Base-by-base conservation (phyloP, 2,888 invertebrate species). In the Pasiphila rectangulata region DNA sequence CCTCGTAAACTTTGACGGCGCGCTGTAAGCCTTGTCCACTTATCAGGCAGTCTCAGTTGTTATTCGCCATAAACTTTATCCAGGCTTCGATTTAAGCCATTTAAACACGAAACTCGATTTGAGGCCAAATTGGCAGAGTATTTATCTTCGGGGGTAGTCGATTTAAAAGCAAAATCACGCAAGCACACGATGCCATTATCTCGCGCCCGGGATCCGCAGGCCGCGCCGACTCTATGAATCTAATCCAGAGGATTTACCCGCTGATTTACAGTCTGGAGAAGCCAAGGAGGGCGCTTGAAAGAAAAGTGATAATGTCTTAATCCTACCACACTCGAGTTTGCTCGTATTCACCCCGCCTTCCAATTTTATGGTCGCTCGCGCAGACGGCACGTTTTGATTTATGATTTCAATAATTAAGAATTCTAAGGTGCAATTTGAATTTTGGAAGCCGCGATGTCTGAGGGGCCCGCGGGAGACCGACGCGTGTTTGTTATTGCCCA, bases 251-350 rank as follows among this genome's bases (percentile, higher is more conserved):
- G 88, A 87, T 88, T 85, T 84, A 82, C 80, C 77, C 79, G 69
- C 87, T 90, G 90, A 90, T 90, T 90, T 90, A 88, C 85, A 86
- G 86, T 75, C 81, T 78, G 74, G 69, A 67, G 69, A 72, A 62
- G 79, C 76, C 77, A 68, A 74, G 69, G 76, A 79, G 83, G 86
- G 85, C 84, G 79, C 79, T 80, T 65, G 74, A 90, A 90, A 90
- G 90, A 90, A 91, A 91, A 91, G 91, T 91, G 91, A 91, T 91
- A 91, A 91, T 91, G 91, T 91, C 90, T 90, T 91, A 90, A 91
- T 90, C 90, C 90, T 83, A 85, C 83, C 90, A 88, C 89, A 89
- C 89, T 87, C 73, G 81, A 84, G 77, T 69, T 73, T 75, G 65
- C 74, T 71, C 67, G 65, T 59, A 48, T 61, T 45, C 57, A 55